A percentile compares a stretch with the other conserved stretches of the same genome.
Conservation (phyloP, 2,888 invertebrate genomes). For the Mythimna vitellina region DNA sequence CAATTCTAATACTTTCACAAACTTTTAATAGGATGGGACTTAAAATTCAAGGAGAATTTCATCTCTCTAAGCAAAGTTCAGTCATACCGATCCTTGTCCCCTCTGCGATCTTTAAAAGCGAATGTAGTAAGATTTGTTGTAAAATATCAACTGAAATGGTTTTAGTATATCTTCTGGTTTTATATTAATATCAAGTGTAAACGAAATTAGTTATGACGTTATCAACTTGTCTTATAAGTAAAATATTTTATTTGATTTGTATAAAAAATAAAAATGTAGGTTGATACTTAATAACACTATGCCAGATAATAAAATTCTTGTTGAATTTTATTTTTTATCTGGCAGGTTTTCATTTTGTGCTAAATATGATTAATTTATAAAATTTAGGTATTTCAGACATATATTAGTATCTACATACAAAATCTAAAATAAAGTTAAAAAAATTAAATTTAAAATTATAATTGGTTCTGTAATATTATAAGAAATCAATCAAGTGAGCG, state of each 20-base stretch:
- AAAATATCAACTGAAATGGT: conserved; percentile 8
- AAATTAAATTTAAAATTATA: conserved; percentile 29
- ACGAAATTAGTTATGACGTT: neutral
- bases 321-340: neutral
- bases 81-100: conserved; percentile 64
- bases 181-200: neutral
- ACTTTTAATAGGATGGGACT: conserved; percentile 90
- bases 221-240: neutral
- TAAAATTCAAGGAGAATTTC: conserved; percentile 87
- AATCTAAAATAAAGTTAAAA: conserved; percentile 25
- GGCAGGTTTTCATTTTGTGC: neutral
- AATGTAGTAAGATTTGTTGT: conserved; percentile 41
- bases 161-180: neutral
- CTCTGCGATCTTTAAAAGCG: conserved; percentile 43
- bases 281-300: neutral
- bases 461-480: conserved; percentile 30
- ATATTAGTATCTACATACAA: conserved; percentile 18
- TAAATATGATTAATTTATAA: conserved; percentile 40
- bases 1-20: conserved; percentile 89
- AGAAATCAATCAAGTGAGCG: conserved; percentile 27
- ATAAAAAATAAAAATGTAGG: neutral
- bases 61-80: conserved; percentile 81
- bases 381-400: conserved; percentile 35
- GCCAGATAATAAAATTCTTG: too few relatives aligned
- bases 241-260: neutral